Evolutionary conservation across 2,113 vertebrate genomes (phyloP).

Genomic region (Cairina moschata): DNA sequence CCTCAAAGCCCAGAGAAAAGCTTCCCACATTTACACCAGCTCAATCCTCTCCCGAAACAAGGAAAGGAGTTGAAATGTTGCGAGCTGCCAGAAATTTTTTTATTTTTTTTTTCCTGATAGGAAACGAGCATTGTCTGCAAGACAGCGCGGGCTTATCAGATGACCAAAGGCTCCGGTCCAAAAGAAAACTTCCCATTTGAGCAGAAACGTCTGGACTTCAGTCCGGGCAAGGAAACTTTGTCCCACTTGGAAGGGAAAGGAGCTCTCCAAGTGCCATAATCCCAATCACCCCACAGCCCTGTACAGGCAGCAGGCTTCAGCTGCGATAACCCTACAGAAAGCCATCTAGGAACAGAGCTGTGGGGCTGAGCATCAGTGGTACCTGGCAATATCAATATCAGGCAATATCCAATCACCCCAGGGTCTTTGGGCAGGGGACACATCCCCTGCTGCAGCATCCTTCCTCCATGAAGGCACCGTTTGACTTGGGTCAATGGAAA

Average conservation of each 20-base stretch:
- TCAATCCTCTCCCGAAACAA: neutral
- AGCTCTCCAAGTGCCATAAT: neutral
- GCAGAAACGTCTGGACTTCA: neutral
- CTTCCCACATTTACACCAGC: neutral
- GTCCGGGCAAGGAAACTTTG: neutral
- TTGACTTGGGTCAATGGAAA: neutral
- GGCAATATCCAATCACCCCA: rapidly evolving
- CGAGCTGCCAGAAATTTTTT: neutral
- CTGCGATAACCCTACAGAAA: rapidly evolving
- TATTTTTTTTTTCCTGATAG: neutral
- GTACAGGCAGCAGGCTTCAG: rapidly evolving
- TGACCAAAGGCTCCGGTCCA: neutral
- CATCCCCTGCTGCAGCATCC: neutral
- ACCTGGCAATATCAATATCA: too few relatives aligned
- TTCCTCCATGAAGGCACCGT: rapidly evolving
- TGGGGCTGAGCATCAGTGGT: neutral
- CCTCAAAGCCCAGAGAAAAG: neutral
- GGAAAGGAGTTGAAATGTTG: neutral
- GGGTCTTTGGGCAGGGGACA: neutral
- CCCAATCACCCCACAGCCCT: rapidly evolving
- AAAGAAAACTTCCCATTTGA: neutral
- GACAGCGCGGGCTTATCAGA: rapidly evolving
- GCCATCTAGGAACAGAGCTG: neutral
- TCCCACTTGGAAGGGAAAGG: neutral
- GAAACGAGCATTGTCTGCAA: neutral